A percentile compares a stretch with the other conserved stretches of the same genome.
Conservation (phyloP, 2,888 invertebrate genomes). For the Apotomis betuletana region DNA sequence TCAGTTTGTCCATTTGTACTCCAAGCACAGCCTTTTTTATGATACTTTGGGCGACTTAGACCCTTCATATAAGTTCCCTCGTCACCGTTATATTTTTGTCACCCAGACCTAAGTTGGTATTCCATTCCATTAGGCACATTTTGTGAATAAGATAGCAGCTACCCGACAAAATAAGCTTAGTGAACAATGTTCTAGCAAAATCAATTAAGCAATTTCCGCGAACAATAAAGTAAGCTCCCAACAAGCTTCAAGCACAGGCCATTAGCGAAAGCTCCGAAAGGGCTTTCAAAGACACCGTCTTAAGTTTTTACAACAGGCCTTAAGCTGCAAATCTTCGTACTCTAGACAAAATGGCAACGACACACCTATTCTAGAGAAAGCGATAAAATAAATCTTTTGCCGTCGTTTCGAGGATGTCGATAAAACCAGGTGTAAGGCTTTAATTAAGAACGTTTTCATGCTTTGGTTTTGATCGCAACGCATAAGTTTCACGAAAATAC, state of each 20-base stretch:
- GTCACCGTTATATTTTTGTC: too few species aligned
- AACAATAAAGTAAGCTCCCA: conserved; percentile 28
- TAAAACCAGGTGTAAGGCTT: too few species aligned
- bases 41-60: too few species aligned
- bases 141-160: neutral
- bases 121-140: too few species aligned
- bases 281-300: conserved; percentile 50
- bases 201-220: conserved; percentile 27
- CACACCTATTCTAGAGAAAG: conserved; percentile 22
- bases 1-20: too few species aligned
- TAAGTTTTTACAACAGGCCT: conserved; percentile 55
- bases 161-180: neutral
- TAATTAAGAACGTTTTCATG: too few species aligned
- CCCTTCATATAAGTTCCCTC: too few species aligned
- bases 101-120: too few species aligned
- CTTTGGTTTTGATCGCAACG: too few species aligned
- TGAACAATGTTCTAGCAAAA: conserved; percentile 27
- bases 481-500: too few species aligned
- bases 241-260: conserved; percentile 44
- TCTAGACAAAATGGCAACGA: conserved; percentile 46
- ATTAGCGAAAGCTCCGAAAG: conserved; percentile 45
- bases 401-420: neutral
- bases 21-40: too few species aligned
- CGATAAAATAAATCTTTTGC: neutral
- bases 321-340: conserved; percentile 54